Conservation (phyloP, 2,797 vertebrate genomes). For the Rhyacichthys aspro region DNA sequence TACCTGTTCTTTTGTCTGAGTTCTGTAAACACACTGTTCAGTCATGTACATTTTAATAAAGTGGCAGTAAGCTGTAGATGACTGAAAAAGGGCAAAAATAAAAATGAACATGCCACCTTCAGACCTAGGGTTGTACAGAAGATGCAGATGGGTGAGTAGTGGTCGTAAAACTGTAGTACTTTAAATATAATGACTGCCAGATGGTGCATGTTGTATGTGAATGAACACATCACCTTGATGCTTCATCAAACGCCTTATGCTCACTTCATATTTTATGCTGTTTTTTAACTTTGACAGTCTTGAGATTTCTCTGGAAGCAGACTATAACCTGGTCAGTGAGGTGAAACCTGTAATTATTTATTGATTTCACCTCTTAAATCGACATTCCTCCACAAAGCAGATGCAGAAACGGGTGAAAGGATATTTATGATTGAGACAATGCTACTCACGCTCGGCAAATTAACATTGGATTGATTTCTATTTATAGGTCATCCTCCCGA, state of each 20-base stretch:
- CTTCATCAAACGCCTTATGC: not conserved
- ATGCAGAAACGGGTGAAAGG: conserved; percentile 27
- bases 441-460: not conserved
- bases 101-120: not conserved
- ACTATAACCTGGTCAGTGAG: conserved; percentile 6
- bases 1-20: not conserved
- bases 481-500: not conserved
- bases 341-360: conserved; percentile 20
- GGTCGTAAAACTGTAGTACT: too few relatives aligned
- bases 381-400: not conserved
- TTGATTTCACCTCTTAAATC: conserved; percentile 27
- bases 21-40: not conserved
- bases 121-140: too few relatives aligned
- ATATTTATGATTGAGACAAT: conserved; percentile 4
- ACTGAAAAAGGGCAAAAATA: not conserved
- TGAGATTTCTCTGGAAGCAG: conserved; percentile 1
- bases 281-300: conserved; percentile 19
- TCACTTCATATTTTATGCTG: not conserved
- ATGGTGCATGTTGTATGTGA: not conserved
- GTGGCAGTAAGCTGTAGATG: not conserved
- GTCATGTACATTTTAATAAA: conserved; percentile 13
- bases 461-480: conserved; percentile 13
- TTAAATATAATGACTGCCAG: too few relatives aligned
- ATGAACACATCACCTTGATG: not conserved
- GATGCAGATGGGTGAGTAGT: too few relatives aligned